These are phyloP conservation scores for Geotria australis DNA, from an alignment of 2,797 vertebrate species.

Conservation along the genomic window DNA sequence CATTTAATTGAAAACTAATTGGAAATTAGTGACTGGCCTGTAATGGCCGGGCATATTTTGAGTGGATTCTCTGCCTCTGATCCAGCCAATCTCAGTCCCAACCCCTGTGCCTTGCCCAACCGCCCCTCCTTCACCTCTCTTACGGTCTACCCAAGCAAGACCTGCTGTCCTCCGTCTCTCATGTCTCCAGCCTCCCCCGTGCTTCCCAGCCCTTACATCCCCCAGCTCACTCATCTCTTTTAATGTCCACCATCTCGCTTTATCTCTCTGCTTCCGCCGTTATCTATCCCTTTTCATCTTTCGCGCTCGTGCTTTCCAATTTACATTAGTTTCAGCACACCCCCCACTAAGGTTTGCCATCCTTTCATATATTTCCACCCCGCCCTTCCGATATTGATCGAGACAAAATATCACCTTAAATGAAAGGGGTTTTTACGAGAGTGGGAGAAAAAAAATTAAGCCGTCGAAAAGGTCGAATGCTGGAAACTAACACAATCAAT, in stretches of 20 bases:
- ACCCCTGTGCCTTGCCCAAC: not conserved
- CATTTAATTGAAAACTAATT: not conserved
- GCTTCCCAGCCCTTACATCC: not conserved
- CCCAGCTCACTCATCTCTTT: not conserved
- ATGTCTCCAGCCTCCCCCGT: not conserved
- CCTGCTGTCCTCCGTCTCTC: not conserved
- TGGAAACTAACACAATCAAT: too few species aligned
- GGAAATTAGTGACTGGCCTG: not conserved
- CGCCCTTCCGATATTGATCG: too few species aligned
- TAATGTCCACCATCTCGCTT: not conserved
- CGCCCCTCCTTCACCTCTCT: not conserved
- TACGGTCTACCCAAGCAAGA: not conserved
- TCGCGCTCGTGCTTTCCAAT: not conserved
- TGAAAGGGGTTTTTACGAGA: too few species aligned
- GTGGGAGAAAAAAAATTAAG: too few species aligned
- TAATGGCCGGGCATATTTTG: not conserved
- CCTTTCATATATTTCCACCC: too few species aligned
- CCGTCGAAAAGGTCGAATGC: too few species aligned
- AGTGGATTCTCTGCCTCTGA: not conserved
- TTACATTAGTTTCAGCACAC: too few species aligned
- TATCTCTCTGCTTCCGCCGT: not conserved
- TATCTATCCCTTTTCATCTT: not conserved
- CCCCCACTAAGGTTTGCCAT: too few species aligned
- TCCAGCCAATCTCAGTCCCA: not conserved
- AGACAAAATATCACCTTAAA: too few species aligned